Base-by-base conservation (phyloP, 2,113 vertebrate species). In the Meles meles region DNA sequence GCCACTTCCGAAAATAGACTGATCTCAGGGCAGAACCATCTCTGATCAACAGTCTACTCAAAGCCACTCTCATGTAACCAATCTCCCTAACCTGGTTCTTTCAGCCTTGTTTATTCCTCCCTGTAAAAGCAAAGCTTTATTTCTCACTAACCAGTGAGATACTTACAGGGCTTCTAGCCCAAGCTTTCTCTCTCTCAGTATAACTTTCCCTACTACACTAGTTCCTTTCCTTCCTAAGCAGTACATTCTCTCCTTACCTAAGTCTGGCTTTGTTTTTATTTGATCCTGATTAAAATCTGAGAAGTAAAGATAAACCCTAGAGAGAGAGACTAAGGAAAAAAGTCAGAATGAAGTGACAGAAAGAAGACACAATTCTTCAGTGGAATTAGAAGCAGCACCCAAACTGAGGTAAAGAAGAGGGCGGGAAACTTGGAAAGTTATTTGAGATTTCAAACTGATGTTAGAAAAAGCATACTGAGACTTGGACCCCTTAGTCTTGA, bases 291-390 rank as follows among this genome's bases (percentile, higher is more conserved):
- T 82, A 74, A 79, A 94, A 67, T 92, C 69, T 57, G 69, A 90
- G 44, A 9, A 52, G 10, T 90, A 49, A 67, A 90, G 37, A 77
- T 0, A 37, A 7, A 79, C 39, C 69, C 25, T 47, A 65, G 7
- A 85, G 6, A 85, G 6, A 90, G 25, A 88, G 6, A 1, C 1
- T 95, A 71, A 90, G 17, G 18, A 23, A 44, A 94, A 92, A 81
- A 83, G 27, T n/a, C 2, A 59, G 25, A 37, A 84, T 71, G 13
- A 27, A 83, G 23, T 9, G 10, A 29, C 27, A 72, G 20, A 84
- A 79, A 95, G 25, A 79, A 93, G 49, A 79, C 20, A 92, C 34
- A 96, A 71, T 94, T 92, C 7, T 25, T 97, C 49, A 27, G 5
- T 31, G 3, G 11, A 80, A 71, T 10, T 27, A 44, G 37, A 72